Evolutionary conservation across 2,113 vertebrate genomes (phyloP), one percentile per base, ranked within the genome.

Genomic region (Charadrius vociferus): DNA sequence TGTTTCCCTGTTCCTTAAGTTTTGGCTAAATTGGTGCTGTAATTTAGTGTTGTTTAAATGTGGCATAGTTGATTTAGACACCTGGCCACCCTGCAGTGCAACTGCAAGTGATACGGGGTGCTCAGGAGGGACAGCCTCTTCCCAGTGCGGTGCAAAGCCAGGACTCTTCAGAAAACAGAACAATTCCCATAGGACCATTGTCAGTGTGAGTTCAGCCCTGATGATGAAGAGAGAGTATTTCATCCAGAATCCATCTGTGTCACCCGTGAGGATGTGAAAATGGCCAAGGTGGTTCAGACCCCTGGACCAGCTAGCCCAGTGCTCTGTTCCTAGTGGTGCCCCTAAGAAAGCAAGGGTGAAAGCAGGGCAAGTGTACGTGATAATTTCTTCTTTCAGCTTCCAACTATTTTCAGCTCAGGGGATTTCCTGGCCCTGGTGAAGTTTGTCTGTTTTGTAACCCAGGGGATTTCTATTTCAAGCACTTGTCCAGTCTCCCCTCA

Each of bases 11-110:
- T 39, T 88, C 66, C 91, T 86, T 74, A 67, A 23, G 56, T 72
- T 89, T 74, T 95, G 91, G 66, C 62, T 58, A 29, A 49, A 30
- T 41, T 85, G 71, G 68, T 91, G 43, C n/a, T 86, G 55, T 94
- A 88, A 92, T 96, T 94, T 66, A 67, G 36, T 59, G 78, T 56
- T 85, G 62, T 87, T 94, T 49, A 67, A 49, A 55, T 88, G 66
- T 85, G 22, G 24, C 45, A 77, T 63, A 41, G 85, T 82, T 94
- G 92, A 68, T 95, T 71, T 93, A 96, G 61, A 72, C 70, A 67
- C 32, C 37, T 66, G 47, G 39, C 4, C 56, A 59, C 34, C 59
- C 78, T 79, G 43, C 93, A 72, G 72, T 37, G 52, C 86, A 86
- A 82, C 49, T 63, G 41, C 66, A 88, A 58, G 80, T 10, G 24